A percentile compares a stretch with the other conserved stretches of the same genome.
phyloP scores from a whole-genome alignment of 2,797 vertebrate species.

The Scyliorhinus canicula region DNA sequence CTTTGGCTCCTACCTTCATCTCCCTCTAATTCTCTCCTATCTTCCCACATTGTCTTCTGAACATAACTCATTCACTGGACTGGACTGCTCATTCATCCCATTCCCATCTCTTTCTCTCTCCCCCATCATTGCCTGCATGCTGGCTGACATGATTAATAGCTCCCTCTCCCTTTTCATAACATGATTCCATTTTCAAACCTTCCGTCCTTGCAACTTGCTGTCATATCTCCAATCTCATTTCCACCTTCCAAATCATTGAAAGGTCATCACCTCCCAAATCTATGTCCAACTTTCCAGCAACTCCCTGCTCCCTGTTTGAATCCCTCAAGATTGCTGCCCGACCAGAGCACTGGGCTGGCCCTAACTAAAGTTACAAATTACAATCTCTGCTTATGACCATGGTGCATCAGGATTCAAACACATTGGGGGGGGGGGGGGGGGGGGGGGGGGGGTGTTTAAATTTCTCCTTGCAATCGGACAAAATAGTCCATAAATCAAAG shows the following conservation, averaged over 20 bases:
- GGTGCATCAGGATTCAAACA: not conserved
- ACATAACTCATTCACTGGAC: not conserved
- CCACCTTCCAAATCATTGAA: not conserved
- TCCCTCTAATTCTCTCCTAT: not conserved
- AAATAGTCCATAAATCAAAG: too few relatives aligned
- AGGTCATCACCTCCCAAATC: not conserved
- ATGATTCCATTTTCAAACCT: not conserved
- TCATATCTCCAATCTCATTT: not conserved
- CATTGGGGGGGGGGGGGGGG: too few relatives aligned
- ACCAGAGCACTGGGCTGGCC: not conserved
- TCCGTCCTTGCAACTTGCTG: not conserved
- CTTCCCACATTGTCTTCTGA: not conserved
- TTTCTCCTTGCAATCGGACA: too few relatives aligned
- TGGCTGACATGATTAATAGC: not conserved
- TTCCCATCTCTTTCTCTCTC: not conserved
- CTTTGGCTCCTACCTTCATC: not conserved
- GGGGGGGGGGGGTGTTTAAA: too few relatives aligned
- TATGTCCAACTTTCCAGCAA: not conserved
- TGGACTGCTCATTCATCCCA: not conserved
- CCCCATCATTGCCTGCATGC: not conserved
- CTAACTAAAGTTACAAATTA: not conserved
- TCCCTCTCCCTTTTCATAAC: not conserved
- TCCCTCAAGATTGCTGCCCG: not conserved
- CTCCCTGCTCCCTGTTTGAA: not conserved
- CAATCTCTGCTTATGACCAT: not conserved